Base-by-base conservation (phyloP, 1,140 invertebrate genomes). In the Drosophila asahinai region DNA sequence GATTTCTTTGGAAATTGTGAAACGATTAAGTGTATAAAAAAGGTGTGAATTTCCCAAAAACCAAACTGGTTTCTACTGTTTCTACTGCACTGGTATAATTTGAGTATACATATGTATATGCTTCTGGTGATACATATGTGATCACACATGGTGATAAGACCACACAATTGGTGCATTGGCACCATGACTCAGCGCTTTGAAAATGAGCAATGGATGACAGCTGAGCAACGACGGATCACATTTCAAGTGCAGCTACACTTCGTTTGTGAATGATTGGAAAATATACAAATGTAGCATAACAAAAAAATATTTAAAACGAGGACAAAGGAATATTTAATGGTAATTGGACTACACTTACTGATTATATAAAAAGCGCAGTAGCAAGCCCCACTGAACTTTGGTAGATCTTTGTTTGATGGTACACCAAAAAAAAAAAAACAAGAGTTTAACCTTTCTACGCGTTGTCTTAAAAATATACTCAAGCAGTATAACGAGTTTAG, bases 141-240 rank as follows among this genome's bases (percentile, higher is more conserved):
- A 33, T 49, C 22, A 25, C 22, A 52, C 36, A 43, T 33, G 19
- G 25, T 27, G 64, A 67, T 64, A 63, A 48, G 43, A n/a, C 22
- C 22, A n/a, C 30, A 49, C 5, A 49, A 51, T 73, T 33, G 40
- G 47, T 75, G 59, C 68, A 74, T 63, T 48, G 12, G 19, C 62
- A 74, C 51, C 33, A 75, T 75, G 72, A 75, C 43, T 75, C 58
- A 74, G 51, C 58, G 14, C 14, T 49, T 48, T 73, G 8, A 36
- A 74, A 36, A 38, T 48, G 33, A 30, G 27, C 58, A 33, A 38
- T 19, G 43, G n/a, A 30, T 27, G 54, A 22, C 22, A 61, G 55
- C 57, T 47, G 14, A 19, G 17, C 43, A 14, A n/a, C 30, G 12
- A 27, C 2, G 27, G 40, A 14, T 57, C 54, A 25, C 19, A 27